Percentiles rank a stretch among this genome's conserved stretches.
Evolutionary conservation across 2,888 invertebrate species (phyloP).

Genomic region (Trachelus stipa): DNA sequence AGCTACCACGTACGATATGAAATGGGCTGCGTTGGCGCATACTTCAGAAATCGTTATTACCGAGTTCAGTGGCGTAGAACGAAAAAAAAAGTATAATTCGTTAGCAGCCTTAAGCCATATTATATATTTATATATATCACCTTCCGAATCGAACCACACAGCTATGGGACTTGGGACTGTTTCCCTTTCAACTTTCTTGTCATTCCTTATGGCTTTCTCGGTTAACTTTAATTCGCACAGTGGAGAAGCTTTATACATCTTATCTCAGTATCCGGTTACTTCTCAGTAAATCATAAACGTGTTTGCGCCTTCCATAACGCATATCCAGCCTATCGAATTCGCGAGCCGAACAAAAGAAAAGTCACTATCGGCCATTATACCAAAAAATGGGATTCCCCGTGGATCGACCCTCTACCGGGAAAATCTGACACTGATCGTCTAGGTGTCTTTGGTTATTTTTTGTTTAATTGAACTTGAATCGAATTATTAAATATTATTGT

Average conservation of each 20-base stretch:
- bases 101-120: constrained; percentile 31
- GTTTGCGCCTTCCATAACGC: neutral
- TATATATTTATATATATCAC: neutral
- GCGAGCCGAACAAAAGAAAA: neutral
- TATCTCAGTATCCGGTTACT: constrained; percentile 35
- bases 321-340: neutral
- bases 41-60: constrained; percentile 42
- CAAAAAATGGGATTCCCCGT: neutral
- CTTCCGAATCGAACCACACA: neutral
- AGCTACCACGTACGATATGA: neutral
- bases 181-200: neutral
- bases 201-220: neutral
- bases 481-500: neutral
- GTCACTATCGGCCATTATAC: neutral
- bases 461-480: neutral
- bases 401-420: neutral
- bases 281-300: neutral
- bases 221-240: constrained; percentile 19
- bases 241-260: constrained; percentile 45
- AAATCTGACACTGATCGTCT: neutral
- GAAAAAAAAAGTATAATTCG: constrained; percentile 41
- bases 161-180: neutral
- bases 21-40: neutral
- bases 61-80: constrained; percentile 45
- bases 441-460: neutral